Conservation (phyloP, 2,797 vertebrate genomes). For the Sciaenops ocellatus region DNA sequence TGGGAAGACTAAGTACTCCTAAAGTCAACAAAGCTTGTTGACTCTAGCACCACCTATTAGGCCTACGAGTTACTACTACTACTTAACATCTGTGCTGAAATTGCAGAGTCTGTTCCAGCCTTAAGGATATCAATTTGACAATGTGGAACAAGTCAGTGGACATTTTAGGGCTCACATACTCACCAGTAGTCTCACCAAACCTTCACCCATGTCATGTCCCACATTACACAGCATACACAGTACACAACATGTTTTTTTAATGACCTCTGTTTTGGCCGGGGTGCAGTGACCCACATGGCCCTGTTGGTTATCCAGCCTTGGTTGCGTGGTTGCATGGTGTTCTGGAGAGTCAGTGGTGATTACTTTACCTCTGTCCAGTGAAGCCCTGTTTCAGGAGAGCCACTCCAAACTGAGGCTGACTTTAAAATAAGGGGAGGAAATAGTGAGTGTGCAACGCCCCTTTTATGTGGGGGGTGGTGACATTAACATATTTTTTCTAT, state of each 20-base stretch:
- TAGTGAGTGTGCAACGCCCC: not conserved
- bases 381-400: not conserved
- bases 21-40: no score
- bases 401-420: not conserved
- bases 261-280: not conserved
- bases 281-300: no score
- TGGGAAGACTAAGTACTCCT: no score
- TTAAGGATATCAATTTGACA: not conserved
- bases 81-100: not conserved
- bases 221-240: not conserved
- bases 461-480: not conserved
- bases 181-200: not conserved
- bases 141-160: not conserved
- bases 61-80: no score
- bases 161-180: not conserved
- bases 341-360: not conserved
- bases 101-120: not conserved
- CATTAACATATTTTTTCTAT: no score
- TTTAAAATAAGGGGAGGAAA: not conserved
- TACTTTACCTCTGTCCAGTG: conserved; percentile 10
- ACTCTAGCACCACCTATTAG: no score
- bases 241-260: no score
- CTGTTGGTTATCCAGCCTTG: not conserved
- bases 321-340: not conserved
- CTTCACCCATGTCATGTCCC: not conserved